Base-by-base conservation (phyloP, 2,797 vertebrate species). In the Eulemur coronatus region DNA sequence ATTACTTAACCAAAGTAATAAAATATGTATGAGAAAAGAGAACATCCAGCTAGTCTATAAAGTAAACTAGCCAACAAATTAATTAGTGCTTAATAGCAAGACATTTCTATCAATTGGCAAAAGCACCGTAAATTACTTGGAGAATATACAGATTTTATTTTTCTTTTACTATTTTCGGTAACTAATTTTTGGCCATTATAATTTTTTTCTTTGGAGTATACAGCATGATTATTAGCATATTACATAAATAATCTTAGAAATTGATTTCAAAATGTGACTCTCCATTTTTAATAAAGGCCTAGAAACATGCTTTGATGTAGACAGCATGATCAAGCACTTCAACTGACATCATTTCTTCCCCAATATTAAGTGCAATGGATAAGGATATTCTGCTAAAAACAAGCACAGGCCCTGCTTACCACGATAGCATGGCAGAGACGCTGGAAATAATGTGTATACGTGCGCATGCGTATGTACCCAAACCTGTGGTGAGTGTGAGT, bases 1-100 rank as follows among this genome's bases (percentile, higher is more conserved):
- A 96, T 97, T 96, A 97, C 96, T 91, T 91, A 87, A 76, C 91
- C 73, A 55, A 96, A 93, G 88, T 93, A 57, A 96, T 97, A 93
- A 97, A 96, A 92, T 93, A 95, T 94, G 89, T 84, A 97, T 88
- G 93, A 97, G 88, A 57, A 90, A 67, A 91, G 80, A 75, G 91
- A 94, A 73, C 59, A 67, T 48, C 79, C 63, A 85, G 75, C 72
- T 87, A 94, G 84, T 93, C 91, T 75, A 92, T 93, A 93, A 93
- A 91, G 75, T 61, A 94, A 97, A 89, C 84, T 59, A 84, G 86
- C 55, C 84, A 76, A 80, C 94, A 97, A 96, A 95, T 97, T 97
- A 96, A 96, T 97, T 96, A 92, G 91, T 28, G 43, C 84, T 96
- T 81, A 95, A 94, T 96, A 94, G 87, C 59, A 69, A 91, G 94